Conservation (phyloP, 2,797 vertebrate genomes). For the Meda fulgida region DNA sequence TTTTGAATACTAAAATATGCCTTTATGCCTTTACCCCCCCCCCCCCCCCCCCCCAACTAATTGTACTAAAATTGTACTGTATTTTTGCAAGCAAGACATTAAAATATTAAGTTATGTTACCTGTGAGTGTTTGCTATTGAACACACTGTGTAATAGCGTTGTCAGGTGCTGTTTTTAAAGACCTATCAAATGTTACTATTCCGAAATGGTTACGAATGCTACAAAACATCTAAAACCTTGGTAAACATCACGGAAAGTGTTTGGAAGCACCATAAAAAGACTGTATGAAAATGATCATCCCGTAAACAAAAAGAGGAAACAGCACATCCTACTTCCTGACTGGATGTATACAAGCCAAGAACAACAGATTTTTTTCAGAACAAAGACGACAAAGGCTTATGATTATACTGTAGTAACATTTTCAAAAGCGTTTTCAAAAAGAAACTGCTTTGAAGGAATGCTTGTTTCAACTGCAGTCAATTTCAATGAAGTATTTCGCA, state of each 20-base stretch:
- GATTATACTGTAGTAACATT: slow-evolving; percentile 13
- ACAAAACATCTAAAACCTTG: neutral
- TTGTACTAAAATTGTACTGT: too few relatives aligned
- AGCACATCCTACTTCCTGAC: slow-evolving; percentile 19
- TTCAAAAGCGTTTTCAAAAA: slow-evolving; percentile 7
- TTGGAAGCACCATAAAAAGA: neutral
- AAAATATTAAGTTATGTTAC: neutral
- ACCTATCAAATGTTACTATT: neutral
- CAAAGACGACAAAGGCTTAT: neutral
- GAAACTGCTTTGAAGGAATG: slow-evolving; percentile 11
- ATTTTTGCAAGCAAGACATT: neutral
- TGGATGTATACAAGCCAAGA: slow-evolving; percentile 14
- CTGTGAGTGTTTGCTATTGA: neutral
- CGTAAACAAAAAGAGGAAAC: slow-evolving; percentile 24
- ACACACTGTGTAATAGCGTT: neutral
- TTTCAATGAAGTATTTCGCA: slow-evolving; percentile 16
- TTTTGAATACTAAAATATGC: too few relatives aligned
- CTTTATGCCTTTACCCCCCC: too few relatives aligned
- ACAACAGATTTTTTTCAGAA: slow-evolving; percentile 7
- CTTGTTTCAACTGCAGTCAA: neutral
- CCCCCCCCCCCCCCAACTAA: too few relatives aligned
- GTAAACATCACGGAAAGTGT: neutral
- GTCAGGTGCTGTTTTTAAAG: neutral
- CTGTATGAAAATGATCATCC: slow-evolving; percentile 4
- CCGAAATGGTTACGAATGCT: neutral